Evolutionary conservation across 2,888 invertebrate species (phyloP).

Genomic region (Cremastinae sp.): DNA sequence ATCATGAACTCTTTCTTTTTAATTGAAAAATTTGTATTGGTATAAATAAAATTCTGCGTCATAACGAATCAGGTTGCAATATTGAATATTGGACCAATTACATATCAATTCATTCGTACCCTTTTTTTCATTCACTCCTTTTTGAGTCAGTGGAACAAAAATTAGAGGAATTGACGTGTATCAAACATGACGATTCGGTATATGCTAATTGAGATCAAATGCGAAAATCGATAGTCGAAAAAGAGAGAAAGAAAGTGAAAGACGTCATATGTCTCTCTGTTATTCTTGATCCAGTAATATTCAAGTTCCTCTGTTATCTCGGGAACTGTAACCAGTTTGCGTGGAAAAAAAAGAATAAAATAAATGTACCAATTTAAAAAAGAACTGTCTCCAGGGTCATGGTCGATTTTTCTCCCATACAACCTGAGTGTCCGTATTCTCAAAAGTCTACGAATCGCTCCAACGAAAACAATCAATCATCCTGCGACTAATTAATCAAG

Average conservation of each 20-base stretch:
- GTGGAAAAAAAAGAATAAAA: background rate
- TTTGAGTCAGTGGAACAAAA: constrained; percentile 9
- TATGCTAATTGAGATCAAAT: constrained; percentile 57
- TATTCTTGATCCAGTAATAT: no score
- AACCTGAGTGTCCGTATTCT: no score
- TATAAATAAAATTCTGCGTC: no score
- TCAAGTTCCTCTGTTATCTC: constrained; percentile 52
- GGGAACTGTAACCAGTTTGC: background rate
- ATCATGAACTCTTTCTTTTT: no score
- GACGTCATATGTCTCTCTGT: no score
- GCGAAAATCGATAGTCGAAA: constrained; percentile 36
- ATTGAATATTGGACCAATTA: no score
- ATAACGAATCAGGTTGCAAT: no score
- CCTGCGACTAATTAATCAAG: no score
- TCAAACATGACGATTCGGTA: constrained; percentile 60
- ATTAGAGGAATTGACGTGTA: constrained; percentile 27
- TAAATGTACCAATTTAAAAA: constrained; percentile 20
- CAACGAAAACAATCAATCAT: no score
- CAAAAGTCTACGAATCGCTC: no score
- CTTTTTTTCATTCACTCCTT: constrained; percentile 18
- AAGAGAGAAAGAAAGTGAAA: constrained; percentile 10
- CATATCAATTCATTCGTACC: constrained; percentile 50
- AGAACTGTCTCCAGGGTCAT: constrained; percentile 43
- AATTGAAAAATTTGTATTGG: no score
- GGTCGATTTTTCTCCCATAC: no score